Percentiles rank a stretch among this genome's conserved stretches.
Evolutionary conservation across 2,797 vertebrate genomes (phyloP).

Genomic region (Anniella stebbinsi): DNA sequence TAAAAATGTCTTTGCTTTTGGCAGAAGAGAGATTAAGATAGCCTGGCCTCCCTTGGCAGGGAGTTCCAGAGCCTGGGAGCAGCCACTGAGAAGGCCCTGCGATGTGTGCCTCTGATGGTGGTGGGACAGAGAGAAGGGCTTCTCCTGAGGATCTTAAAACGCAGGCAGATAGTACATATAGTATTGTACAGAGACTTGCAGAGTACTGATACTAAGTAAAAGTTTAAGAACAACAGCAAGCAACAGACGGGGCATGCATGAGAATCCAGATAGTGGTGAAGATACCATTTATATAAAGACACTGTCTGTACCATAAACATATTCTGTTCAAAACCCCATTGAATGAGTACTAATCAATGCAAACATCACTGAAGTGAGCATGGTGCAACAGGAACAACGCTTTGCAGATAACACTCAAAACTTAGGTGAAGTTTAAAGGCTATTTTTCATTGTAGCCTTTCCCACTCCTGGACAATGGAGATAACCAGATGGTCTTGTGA

Average conservation of each 20-base stretch:
- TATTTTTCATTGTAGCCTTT: constrained; percentile 3
- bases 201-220: neutral
- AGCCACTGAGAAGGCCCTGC: no score
- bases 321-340: neutral
- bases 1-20: no score
- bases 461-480: neutral
- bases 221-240: constrained; percentile 10
- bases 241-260: neutral
- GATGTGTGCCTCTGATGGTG: no score
- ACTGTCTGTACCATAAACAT: neutral
- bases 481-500: neutral
- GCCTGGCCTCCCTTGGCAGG: no score
- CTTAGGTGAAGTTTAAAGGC: neutral
- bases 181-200: neutral
- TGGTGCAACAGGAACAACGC: neutral
- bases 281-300: neutral
- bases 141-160: no score
- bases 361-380: neutral
- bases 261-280: neutral
- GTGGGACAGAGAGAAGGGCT: no score
- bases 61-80: no score
- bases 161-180: neutral
- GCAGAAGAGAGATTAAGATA: no score
- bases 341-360: neutral
- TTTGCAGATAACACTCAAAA: neutral